Evolutionary conservation across 2,797 vertebrate species (phyloP).

Genomic region (Xenopus petersii): DNA sequence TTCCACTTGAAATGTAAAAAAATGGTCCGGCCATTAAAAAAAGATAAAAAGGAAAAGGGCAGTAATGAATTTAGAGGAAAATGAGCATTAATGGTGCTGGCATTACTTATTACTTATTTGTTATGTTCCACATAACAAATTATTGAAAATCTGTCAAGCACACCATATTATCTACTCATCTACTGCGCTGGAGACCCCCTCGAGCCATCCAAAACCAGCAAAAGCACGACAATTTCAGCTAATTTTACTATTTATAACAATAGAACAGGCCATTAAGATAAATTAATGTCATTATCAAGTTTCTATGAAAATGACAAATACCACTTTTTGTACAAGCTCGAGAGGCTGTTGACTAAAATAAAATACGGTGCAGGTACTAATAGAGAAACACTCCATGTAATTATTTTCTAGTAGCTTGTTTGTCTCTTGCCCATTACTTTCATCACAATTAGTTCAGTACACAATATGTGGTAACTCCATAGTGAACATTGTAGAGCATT

Average conservation of each 20-base stretch:
- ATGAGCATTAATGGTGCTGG: slow-evolving; percentile 99
- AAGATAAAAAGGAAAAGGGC: slow-evolving; percentile 99
- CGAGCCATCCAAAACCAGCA: slow-evolving; percentile 96
- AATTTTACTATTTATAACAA: slow-evolving; percentile 99
- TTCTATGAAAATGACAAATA: slow-evolving; percentile 99
- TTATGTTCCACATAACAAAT: slow-evolving; percentile 98
- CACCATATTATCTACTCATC: slow-evolving; percentile 99
- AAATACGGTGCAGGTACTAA: slow-evolving; percentile 97
- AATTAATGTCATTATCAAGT: slow-evolving; percentile 99
- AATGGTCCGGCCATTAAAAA: slow-evolving; percentile 89
- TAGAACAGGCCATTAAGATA: slow-evolving; percentile 99
- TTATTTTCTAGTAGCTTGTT: slow-evolving; percentile 99
- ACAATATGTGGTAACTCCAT: slow-evolving; percentile 80
- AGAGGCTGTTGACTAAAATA: slow-evolving; percentile 99
- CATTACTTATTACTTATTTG: slow-evolving; percentile 79
- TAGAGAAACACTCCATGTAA: slow-evolving; percentile 99
- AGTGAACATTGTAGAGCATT: slow-evolving; percentile 87
- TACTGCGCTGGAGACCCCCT: slow-evolving; percentile 84
- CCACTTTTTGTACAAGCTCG: slow-evolving; percentile 96
- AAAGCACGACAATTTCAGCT: slow-evolving; percentile 99
- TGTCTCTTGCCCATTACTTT: slow-evolving; percentile 99
- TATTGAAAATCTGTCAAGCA: slow-evolving; percentile 99
- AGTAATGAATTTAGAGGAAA: slow-evolving; percentile 99
- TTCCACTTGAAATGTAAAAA: slow-evolving; percentile 92
- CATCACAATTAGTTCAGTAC: slow-evolving; percentile 97